Conservation (phyloP, 2,113 vertebrate genomes). For the Sclerurus mexicanus region DNA sequence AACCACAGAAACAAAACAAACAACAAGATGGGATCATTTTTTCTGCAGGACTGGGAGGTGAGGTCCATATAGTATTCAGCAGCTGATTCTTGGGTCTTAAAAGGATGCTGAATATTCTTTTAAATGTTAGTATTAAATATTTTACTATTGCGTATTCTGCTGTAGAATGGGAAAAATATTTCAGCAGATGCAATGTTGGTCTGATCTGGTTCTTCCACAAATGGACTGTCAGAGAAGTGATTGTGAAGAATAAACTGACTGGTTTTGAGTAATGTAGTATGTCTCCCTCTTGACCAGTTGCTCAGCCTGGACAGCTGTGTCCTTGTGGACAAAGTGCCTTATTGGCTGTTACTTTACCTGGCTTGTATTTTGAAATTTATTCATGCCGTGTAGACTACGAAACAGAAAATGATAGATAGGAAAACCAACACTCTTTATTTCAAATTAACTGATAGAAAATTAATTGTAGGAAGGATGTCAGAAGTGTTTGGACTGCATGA, state of each 20-base stretch:
- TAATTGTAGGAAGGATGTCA: background rate
- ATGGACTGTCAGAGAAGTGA: background rate
- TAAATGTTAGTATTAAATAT: background rate
- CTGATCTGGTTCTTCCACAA: background rate
- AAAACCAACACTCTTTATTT: background rate
- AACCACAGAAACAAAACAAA: background rate
- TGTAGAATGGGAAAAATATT: background rate
- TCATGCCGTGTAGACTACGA: background rate
- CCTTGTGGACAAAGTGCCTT: constrained; percentile 77
- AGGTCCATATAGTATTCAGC: background rate
- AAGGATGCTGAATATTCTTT: constrained; percentile 26
- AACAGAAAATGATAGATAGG: background rate
- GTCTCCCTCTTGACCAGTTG: background rate
- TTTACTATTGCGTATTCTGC: background rate
- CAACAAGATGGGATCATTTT: constrained; percentile 27
- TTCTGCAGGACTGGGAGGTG: background rate
- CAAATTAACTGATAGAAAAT: background rate
- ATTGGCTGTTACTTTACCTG: constrained; percentile 65
- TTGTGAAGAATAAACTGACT: background rate
- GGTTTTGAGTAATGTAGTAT: background rate
- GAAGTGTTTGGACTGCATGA: background rate
- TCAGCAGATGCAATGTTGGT: background rate
- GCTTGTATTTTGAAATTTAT: constrained; percentile 43
- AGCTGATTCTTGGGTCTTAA: constrained; percentile 22
- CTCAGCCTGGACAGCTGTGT: constrained; percentile 42